Evolutionary conservation across 2,888 invertebrate genomes (phyloP), one percentile per base, ranked within the genome.

Genomic region (Pilophorus perplexus): DNA sequence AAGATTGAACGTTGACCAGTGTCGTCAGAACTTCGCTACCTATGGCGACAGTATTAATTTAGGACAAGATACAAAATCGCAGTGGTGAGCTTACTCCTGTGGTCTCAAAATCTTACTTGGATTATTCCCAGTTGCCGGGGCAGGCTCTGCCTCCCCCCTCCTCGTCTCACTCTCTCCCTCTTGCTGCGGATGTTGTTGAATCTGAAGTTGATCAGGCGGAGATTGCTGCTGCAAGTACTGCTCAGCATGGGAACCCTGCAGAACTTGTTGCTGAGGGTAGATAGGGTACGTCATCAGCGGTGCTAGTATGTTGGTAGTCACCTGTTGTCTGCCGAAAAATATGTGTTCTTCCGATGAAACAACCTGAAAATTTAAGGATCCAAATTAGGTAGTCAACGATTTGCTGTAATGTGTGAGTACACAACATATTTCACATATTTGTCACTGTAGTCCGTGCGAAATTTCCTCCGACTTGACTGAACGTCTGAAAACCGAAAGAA

Each of bases 361-460:
- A 46, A 71, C 74, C 48, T 48, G 48, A n/a, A n/a, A n/a, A n/a
- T 42, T 14, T n/a, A 33, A 8, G 33, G 12, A 33, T n/a, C n/a
- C n/a, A n/a, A n/a, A n/a, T n/a, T n/a, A n/a, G n/a, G n/a, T n/a
- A n/a, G n/a, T n/a, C n/a, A n/a, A n/a, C n/a, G n/a, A n/a, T n/a
- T n/a, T n/a, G 33, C 33, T 8, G 33, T 8, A 33, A 33, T 33
- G 76, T 18, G 77, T 75, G 67, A 33, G 33, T 33, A 33, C 33
- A 12, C n/a, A n/a, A n/a, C n/a, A n/a, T n/a, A n/a, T n/a, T n/a
- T n/a, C n/a, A n/a, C n/a, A n/a, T n/a, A n/a, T n/a, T n/a, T n/a
- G n/a, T n/a, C n/a, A n/a, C n/a, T n/a, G n/a, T n/a, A n/a, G n/a
- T n/a, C n/a, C n/a, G n/a, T n/a, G n/a, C n/a, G n/a, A n/a, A n/a